Evolutionary conservation across 2,113 vertebrate genomes (phyloP), one percentile per base, ranked within the genome.

Genomic region (Perognathus longimembris): DNA sequence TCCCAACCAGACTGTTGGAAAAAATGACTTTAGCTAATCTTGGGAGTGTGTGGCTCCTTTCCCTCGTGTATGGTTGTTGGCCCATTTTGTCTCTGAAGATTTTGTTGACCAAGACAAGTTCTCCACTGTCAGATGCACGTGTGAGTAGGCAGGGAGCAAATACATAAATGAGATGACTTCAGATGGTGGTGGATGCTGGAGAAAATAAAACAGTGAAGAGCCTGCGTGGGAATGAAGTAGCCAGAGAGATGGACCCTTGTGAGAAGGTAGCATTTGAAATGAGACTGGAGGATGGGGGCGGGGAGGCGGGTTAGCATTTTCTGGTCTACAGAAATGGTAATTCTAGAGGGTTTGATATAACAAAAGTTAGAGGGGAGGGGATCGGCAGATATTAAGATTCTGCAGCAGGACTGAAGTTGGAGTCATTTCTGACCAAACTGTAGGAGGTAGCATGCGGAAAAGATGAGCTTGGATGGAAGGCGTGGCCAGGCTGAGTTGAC

Each of bases 1-100:
- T 87, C 69, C 77, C 26, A 61, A 28, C 6, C 64, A 79, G 34
- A 88, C 3, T 63, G 74, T 64, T 32, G 7, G 22, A 50, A 80
- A 91, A 84, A 28, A 50, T 1, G 34, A 70, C 54, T 57, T 84
- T 7, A 12, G 34, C 89, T 66, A 82, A 24, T 17, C 38, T 88
- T 15, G 7, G 70, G 32, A 54, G 59, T 50, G 22, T 7, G 50
- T 21, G 32, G 28, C 18, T 26, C 28, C 24, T 26, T 64, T 26
- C 15, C 32, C 57, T 63, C 45, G 14, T 28, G 50, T 15, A 36
- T 24, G 18, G 38, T 82, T 8, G 6, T 74, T 1, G 9, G 24
- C 7, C 28, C 21, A 73, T 73, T 61, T 92, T 64, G 61, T 75
- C 54, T 92, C 36, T 77, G 66, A 84, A 26, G 28, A 79, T 32